phyloP scores from a whole-genome alignment of 2,797 vertebrate genomes.

The Sebastes minor region DNA sequence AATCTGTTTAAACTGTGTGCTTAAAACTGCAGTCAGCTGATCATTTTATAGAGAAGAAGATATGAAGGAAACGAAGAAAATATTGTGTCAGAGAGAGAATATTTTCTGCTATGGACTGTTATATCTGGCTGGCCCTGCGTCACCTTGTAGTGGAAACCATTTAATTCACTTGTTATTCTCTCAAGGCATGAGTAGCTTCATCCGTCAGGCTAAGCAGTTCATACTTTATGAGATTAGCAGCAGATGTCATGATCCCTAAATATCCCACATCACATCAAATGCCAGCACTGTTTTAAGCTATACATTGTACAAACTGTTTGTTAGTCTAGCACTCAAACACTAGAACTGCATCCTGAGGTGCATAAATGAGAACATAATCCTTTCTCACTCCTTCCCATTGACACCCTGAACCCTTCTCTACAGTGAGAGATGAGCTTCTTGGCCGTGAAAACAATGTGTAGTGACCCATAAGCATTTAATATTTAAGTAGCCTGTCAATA shows the following conservation, averaged over 20 bases:
- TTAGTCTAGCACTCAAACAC: not conserved
- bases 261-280: not conserved
- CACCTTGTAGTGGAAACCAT: not conserved
- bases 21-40: not conserved
- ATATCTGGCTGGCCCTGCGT: not conserved
- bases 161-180: not conserved
- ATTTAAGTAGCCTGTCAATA: slow-evolving; percentile 64
- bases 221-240: not conserved
- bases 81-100: not conserved
- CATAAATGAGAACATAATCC: slow-evolving; percentile 2
- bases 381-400: not conserved
- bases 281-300: not conserved
- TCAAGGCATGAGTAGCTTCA: not conserved
- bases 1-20: not conserved
- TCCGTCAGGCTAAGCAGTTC: not conserved
- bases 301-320: not conserved
- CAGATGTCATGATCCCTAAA: not conserved
- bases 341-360: not conserved
- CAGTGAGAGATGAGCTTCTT: slow-evolving; percentile 23
- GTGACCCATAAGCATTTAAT: slow-evolving; percentile 52
- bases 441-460: slow-evolving; percentile 25
- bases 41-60: not conserved
- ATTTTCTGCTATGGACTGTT: not conserved
- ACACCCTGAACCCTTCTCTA: slow-evolving; percentile 2
- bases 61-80: not conserved